Evolutionary conservation across 2,113 vertebrate species (phyloP), one percentile per base, ranked within the genome.

Genomic region (Petromus typicus): DNA sequence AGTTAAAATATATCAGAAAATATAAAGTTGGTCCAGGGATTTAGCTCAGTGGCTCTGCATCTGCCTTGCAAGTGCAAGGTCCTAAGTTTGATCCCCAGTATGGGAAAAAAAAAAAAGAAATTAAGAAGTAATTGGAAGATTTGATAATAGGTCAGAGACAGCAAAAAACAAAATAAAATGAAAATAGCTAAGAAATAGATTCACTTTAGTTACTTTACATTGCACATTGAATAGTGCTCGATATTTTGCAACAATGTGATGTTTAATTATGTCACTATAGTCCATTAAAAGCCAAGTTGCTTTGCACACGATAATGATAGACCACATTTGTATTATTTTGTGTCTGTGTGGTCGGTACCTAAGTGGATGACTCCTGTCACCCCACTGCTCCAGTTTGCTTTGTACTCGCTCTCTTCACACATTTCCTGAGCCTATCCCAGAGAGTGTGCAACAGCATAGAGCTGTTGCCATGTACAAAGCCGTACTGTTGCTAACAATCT

Each of bases 1-100:
- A 86, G 71, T 97, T 17, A 89, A 76, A 90, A 81, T 56, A 22
- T 30, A 56, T 66, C 18, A 84, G 48, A 79, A 86, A 82, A 71
- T 10, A 51, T 51, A 10, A 51, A 51, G 10, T 51, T 51, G 48
- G 48, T 51, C 48, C 10, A 51, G 48, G 48, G 48, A 51, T 51
- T 51, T 51, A 51, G 48, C 48, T 7, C 48, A 51, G 48, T 51
- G 48, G 48, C 10, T 51, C 48, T 51, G 48, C 10, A 51, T 10
- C 48, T 51, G 48, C 48, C 10, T 51, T 51, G 48, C 10, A 51
- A 51, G 6, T 10, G 5, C 48, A 51, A 51, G 48, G 48, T 51
- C 48, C 48, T 51, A 10, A 51, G 10, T 51, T 51, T 51, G 48
- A 51, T 51, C 48, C 48, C 10, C 48, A 51, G 48, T 51, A 51